These are phyloP conservation scores for Microcebus murinus DNA, from an alignment of 2,113 vertebrate genomes.

Conservation along the genomic window DNA sequence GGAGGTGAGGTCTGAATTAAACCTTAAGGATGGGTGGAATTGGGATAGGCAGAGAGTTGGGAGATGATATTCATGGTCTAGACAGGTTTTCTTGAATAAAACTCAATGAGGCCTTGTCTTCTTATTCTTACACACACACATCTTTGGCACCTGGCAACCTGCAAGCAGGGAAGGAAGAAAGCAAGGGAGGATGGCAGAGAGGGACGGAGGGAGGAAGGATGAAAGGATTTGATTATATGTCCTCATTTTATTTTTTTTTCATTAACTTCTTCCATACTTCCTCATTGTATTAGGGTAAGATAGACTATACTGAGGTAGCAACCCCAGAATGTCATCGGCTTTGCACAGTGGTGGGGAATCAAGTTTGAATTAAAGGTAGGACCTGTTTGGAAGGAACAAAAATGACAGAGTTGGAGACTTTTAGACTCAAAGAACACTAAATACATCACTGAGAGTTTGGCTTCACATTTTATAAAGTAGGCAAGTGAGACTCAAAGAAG, in stretches of 20 bases:
- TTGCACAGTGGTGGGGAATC: neutral
- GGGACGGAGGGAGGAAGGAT: accelerated
- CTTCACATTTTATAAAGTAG: neutral
- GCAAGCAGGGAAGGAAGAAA: neutral
- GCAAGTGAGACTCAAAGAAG: neutral
- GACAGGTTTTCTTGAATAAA: neutral
- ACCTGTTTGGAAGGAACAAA: neutral
- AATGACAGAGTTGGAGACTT: neutral
- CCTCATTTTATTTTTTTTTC: neutral
- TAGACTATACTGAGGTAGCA: neutral
- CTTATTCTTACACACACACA: neutral
- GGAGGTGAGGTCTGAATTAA: neutral
- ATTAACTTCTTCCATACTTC: neutral
- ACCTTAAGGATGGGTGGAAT: neutral
- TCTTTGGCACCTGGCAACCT: neutral
- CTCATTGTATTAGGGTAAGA: neutral
- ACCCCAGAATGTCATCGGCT: neutral
- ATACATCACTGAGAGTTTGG: neutral
- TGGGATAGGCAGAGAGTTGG: neutral
- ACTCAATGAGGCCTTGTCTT: neutral
- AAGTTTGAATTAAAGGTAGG: neutral
- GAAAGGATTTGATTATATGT: neutral
- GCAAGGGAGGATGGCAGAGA: neutral
- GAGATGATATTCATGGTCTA: neutral
- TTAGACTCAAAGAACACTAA: neutral